Base-by-base conservation (phyloP, 2,888 invertebrate genomes). In the Diachrysia chrysitis region DNA sequence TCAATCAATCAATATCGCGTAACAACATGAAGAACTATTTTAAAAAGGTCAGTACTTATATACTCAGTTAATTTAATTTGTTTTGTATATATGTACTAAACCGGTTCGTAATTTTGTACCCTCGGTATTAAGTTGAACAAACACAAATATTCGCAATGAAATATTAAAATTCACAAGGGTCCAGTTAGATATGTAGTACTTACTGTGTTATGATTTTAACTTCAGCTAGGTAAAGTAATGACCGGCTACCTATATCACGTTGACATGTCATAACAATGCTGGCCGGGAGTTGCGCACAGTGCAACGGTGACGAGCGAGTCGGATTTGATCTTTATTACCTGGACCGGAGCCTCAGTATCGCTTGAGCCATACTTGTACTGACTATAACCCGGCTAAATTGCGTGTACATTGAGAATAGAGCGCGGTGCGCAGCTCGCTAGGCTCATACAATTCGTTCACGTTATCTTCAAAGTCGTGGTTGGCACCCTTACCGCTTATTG, bases 401-500 rank as follows among this genome's bases (percentile, higher is more conserved):
- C 46, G 69, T 35, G 23, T 51, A 25, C 46, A 56, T 48, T 53
- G 17, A 54, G 37, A 55, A 46, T 16, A 17, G 19, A 12, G n/a
- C 2, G 1, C 25, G 6, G 53, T 21, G 42, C 58, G 29, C 32
- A 17, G 21, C 32, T 17, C 19, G 35, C 7, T 14, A 19, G 29
- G 51, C 63, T 25, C n/a, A 48, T 42, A 53, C 16, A 42, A 60
- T 9, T 61, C 37, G 21, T 54, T 58, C 62, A 55, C 17, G 46
- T 69, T 66, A 63, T 79, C 70, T 78, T 51, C 51, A 19, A 55
- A 19, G 56, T 54, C 57, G 59, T 46, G 19, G 63, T 53, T 37
- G 67, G 62, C 73, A 66, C 69, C 79, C 73, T 69, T 71, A 51
- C 42, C 10, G 55, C 56, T 62, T 83, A 83, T 83, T 72, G 83